Percentiles rank a stretch among this genome's conserved stretches.
These are phyloP conservation scores for Perodicticus potto DNA, from an alignment of 2,797 vertebrate species.

Conservation along the genomic window DNA sequence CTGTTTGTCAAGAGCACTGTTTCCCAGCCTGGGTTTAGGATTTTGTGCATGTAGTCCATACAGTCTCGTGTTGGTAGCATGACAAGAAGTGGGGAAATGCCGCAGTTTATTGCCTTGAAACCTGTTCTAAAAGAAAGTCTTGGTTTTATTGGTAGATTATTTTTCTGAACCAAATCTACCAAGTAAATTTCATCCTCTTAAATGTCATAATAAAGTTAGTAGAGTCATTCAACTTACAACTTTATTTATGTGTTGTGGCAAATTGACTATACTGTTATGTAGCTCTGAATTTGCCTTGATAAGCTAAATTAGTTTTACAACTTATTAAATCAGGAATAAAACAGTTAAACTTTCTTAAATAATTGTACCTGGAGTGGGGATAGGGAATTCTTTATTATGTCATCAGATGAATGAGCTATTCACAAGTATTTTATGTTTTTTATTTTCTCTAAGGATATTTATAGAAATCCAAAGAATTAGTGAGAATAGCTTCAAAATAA, in stretches of 20 bases:
- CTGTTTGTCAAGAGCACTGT: conserved; percentile 51
- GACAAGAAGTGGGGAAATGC: conserved; percentile 24
- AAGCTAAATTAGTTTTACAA: background rate
- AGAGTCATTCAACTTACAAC: conserved; percentile 56
- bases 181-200: conserved; percentile 65
- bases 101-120: conserved; percentile 68
- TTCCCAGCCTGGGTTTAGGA: conserved; percentile 53
- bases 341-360: background rate
- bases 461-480: conserved; percentile 74
- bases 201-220: conserved; percentile 62
- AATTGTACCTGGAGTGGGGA: background rate
- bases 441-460: conserved; percentile 69
- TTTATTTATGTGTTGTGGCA: conserved; percentile 27
- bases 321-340: conserved; percentile 28
- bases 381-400: conserved; percentile 15
- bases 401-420: conserved; percentile 62
- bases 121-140: conserved; percentile 61
- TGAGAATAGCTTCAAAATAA: conserved; percentile 70
- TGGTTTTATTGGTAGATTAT: conserved; percentile 51
- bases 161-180: conserved; percentile 65
- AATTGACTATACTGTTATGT: background rate
- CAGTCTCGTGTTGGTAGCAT: conserved; percentile 69
- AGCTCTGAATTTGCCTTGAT: conserved; percentile 64
- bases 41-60: conserved; percentile 73
- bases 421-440: conserved; percentile 60